Evolutionary conservation across 2,888 invertebrate species (phyloP), one percentile per base, ranked within the genome.

Genomic region (Arge pagana): DNA sequence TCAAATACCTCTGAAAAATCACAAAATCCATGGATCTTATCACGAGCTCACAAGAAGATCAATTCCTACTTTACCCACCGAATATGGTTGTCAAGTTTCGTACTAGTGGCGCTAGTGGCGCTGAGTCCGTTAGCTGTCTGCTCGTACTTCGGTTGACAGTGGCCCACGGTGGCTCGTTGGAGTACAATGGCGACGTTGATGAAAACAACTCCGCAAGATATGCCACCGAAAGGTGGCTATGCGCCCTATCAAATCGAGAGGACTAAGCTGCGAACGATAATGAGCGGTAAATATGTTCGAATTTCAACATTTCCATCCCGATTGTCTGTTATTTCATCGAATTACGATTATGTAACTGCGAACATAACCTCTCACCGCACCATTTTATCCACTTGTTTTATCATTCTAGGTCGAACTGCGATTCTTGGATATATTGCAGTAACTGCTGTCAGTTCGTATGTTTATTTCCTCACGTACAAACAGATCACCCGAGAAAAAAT

Each of bases 221-320:
- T 97, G 84, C 96, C 97, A 69, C 97, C 97, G 56, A 78, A 83
- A 50, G 96, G 96, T 71, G 97, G 97, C 62, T 97, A 95, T 76
- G 82, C 84, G 59, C 83, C 88, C 15, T 88, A 96, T 59, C 82
- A 82, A 39, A 89, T 78, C 70, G 81, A 83, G 62, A 82, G 93
- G 66, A 76, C 88, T 65, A 71, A 61, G 57, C 53, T 71, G 15
- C 60, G 60, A 2, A n/a, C 30, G 3, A 8, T 36, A 2, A 8
- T 54, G 11, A 16, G 8, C 11, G 42, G 30, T 54, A 23, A 16
- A n/a, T n/a, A n/a, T n/a, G n/a, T n/a, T n/a, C n/a, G n/a, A n/a
- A n/a, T n/a, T n/a, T n/a, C n/a, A n/a, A n/a, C n/a, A 45, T 48
- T 36, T 26, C 26, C 10, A 11, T 18, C 24, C 13, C 28, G 7